These are phyloP conservation scores for Phylloscopus collybita DNA, from an alignment of 2,797 vertebrate genomes.

Conservation along the genomic window DNA sequence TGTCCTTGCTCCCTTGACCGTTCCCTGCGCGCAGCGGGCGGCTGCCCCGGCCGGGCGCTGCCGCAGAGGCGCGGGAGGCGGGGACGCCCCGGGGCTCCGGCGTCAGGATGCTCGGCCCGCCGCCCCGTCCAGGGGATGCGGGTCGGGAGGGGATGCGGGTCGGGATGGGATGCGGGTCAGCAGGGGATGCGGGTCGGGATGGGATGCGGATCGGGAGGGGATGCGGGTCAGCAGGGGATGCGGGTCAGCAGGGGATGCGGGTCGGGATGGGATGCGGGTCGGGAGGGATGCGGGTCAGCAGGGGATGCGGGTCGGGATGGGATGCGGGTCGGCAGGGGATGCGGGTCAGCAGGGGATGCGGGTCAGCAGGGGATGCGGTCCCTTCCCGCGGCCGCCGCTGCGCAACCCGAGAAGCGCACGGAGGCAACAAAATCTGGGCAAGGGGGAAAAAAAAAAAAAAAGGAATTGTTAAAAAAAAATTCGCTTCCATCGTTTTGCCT, in stretches of 20 bases:
- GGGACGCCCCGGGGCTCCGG: neutral
- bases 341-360: no score
- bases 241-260: no score
- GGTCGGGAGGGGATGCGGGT: no score
- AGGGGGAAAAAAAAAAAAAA: fast-evolving
- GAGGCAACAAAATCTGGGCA: neutral
- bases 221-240: no score
- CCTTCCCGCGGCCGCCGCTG: neutral
- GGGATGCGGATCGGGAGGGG: no score
- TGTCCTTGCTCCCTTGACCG: neutral
- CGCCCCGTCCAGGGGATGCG: no score
- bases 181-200: no score
- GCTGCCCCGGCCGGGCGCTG: neutral
- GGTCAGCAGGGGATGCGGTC: neutral
- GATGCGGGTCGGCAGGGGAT: no score
- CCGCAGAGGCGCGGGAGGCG: conserved; percentile 4
- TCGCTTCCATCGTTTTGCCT: neutral
- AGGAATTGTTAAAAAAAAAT: neutral
- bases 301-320: no score
- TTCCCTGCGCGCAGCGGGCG: neutral
- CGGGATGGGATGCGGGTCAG: no score
- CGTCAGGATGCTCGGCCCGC: neutral
- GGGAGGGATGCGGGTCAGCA: no score
- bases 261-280: no score
- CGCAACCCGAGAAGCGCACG: neutral